Evolutionary conservation across 2,113 vertebrate species (phyloP), one percentile per base, ranked within the genome.

Genomic region (Equus przewalskii): DNA sequence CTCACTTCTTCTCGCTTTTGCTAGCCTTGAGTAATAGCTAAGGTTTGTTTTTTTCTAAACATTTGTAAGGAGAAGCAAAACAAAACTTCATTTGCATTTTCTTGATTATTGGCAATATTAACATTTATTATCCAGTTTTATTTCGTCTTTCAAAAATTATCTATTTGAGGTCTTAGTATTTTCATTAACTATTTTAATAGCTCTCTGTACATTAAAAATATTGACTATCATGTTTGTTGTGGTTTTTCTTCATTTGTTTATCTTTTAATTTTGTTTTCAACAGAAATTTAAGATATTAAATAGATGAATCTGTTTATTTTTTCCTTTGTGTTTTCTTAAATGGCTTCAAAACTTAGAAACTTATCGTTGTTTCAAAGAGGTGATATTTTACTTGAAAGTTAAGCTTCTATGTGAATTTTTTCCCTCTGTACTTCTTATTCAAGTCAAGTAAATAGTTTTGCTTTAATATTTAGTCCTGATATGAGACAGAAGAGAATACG

Each of bases 341-440:
- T 84, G 26, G 8, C 26, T 95, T 96, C 36, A 89, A 83, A 89
- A 93, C 73, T 89, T 87, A 46, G 24, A 81, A 89, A 86, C 56
- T 81, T 81, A 82, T 56, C n/a, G 56, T 93, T 87, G 36, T 97
- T 92, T 95, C 36, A 75, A 10, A 84, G 62, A 94, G 69, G 41
- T 81, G 62, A 22, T 93, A 92, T 95, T 97, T 97, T 95, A 89
- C 82, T 89, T 92, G 46, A 89, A 96, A 87, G 28, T 69, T 11
- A 96, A 94, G 21, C 26, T 36, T 86, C 73, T 82, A 6, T 70
- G 22, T 89, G 60, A 94, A 22, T 28, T 72, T 80, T 67, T 91
- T 85, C 19, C 51, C 41, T 46, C 16, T 64, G 1, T 96, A 49
- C 78, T 65, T 97, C 76, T 85, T 89, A 75, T 49, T 70, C 28